Evolutionary conservation across 2,888 invertebrate species (phyloP).

Genomic region (Himalopsyche anomala): DNA sequence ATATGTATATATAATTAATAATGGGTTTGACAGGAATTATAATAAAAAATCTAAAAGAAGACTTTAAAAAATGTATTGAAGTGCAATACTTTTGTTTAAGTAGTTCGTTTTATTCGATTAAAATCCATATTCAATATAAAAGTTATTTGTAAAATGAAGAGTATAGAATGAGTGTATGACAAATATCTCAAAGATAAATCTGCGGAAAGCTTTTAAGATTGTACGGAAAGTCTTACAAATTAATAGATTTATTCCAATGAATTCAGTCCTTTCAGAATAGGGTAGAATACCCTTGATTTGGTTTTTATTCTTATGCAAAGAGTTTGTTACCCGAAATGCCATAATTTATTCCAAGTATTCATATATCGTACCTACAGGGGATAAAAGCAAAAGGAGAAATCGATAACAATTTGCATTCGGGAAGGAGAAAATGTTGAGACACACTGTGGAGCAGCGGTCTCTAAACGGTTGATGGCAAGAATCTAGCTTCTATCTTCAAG

Average conservation of each 20-base stretch:
- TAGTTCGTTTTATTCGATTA: too few species aligned
- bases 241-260: conserved; percentile 34
- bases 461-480: too few species aligned
- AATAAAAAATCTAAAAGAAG: too few species aligned
- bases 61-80: too few species aligned
- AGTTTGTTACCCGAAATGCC: neutral
- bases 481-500: too few species aligned
- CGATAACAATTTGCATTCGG: conserved; percentile 26
- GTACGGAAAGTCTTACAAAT: neutral
- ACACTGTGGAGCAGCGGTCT: neutral
- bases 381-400: conserved; percentile 12
- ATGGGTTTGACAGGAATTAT: too few species aligned
- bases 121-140: too few species aligned
- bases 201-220: neutral
- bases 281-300: conserved; percentile 30
- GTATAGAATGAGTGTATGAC: too few species aligned
- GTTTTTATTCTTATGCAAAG: conserved; percentile 31
- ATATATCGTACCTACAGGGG: conserved; percentile 5
- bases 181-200: neutral
- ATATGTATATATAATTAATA: too few species aligned
- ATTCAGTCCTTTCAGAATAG: conserved; percentile 26
- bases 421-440: neutral
- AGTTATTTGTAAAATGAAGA: too few species aligned
- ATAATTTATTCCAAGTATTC: conserved; percentile 26
- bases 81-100: too few species aligned